phyloP scores from a whole-genome alignment of 92 coral and sea anemone species.

The Muricea muricata region DNA sequence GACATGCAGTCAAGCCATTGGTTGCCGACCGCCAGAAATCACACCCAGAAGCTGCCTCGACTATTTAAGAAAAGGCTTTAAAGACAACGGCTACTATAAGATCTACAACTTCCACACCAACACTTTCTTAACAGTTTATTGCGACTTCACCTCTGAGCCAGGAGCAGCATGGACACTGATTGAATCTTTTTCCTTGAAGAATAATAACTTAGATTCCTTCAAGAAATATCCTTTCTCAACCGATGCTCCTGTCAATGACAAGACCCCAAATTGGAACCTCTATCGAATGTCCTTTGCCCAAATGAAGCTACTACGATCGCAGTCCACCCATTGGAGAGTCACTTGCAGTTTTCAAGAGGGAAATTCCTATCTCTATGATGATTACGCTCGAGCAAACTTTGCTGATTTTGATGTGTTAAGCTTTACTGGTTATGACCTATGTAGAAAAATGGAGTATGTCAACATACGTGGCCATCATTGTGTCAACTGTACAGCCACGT shows the following conservation, averaged over 20 bases:
- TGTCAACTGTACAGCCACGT: conserved; percentile 7
- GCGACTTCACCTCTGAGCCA: conserved; percentile 5
- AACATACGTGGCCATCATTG: conserved; percentile 11
- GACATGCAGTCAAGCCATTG: not conserved
- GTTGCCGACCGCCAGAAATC: not conserved
- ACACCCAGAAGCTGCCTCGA: too few relatives aligned
- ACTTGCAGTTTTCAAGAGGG: not conserved
- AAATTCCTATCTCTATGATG: too few relatives aligned
- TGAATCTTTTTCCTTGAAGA: not conserved
- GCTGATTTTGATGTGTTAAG: not conserved
- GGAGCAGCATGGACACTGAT: conserved; percentile 27
- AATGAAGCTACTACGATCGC: not conserved
- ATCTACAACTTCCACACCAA: not conserved
- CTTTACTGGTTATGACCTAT: not conserved
- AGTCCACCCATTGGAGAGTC: conserved; percentile 17
- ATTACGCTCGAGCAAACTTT: conserved; percentile 25
- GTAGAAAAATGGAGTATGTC: conserved; percentile 19
- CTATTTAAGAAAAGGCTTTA: too few relatives aligned
- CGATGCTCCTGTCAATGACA: conserved; percentile 2
- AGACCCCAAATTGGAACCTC: conserved; percentile 13
- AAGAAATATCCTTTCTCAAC: not conserved
- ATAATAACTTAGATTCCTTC: not conserved
- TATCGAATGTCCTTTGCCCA: not conserved
- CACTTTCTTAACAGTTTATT: not conserved
- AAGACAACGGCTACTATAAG: not conserved